These are phyloP conservation scores for Pelochelys cantorii DNA, from an alignment of 2,797 vertebrate species.

Conservation along the genomic window DNA sequence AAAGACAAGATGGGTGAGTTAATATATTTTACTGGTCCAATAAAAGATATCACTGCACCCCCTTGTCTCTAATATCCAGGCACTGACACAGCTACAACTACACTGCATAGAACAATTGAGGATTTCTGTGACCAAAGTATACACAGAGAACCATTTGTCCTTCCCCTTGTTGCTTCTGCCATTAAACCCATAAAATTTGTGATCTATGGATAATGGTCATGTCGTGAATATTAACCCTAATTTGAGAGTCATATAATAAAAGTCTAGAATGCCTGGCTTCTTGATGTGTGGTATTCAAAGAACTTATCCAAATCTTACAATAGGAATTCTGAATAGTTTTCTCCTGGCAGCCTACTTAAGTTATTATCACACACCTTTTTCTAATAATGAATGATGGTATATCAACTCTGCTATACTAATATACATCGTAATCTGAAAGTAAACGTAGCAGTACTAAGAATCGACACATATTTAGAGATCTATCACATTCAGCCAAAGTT, in stretches of 20 bases:
- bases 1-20: too few species aligned
- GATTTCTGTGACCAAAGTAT: rapidly evolving
- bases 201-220: background rate
- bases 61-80: too few species aligned
- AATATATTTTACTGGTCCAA: too few species aligned
- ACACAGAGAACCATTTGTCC: background rate
- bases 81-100: too few species aligned
- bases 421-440: background rate
- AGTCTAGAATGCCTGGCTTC: background rate
- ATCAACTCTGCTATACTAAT: background rate
- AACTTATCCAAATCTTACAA: background rate
- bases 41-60: too few species aligned
- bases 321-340: background rate
- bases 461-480: background rate
- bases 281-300: background rate
- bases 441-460: background rate
- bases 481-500: background rate
- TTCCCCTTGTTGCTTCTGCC: background rate
- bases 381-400: background rate
- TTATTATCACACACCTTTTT: background rate
- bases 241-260: background rate
- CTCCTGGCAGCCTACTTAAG: background rate
- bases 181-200: background rate
- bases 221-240: background rate
- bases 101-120: background rate